A percentile compares a stretch with the other conserved stretches of the same genome.
Evolutionary conservation across 2,113 vertebrate species (phyloP).

Genomic region (Condylura cristata): DNA sequence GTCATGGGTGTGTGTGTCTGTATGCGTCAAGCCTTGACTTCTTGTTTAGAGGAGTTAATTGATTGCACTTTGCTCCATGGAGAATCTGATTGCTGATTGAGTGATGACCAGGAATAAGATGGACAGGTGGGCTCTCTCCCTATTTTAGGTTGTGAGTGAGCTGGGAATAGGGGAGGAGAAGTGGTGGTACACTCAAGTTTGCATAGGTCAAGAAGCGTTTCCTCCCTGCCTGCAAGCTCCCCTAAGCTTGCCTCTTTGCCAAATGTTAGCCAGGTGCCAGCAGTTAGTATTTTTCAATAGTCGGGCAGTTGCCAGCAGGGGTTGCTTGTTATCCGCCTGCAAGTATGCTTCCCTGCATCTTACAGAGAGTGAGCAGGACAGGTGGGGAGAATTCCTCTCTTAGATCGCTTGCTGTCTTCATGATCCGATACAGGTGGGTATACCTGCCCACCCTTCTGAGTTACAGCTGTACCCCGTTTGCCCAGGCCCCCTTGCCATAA

Average conservation of each 20-base stretch:
- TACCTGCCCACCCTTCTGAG: neutral
- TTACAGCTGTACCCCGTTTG: neutral
- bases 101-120: neutral
- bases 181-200: neutral
- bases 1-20: neutral
- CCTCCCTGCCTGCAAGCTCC: neutral
- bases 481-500: neutral
- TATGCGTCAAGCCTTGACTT: neutral
- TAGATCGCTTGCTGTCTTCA: fast-evolving
- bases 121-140: neutral
- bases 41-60: neutral
- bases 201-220: neutral
- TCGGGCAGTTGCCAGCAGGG: neutral
- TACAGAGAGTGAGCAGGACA: neutral
- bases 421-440: too few species aligned
- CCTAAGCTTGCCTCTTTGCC: neutral
- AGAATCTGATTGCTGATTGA: neutral
- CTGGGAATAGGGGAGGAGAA: neutral
- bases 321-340: neutral
- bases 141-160: neutral
- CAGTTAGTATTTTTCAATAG: neutral
- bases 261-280: neutral
- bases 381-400: neutral
- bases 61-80: neutral
- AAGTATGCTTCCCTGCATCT: neutral